Evolutionary conservation across 2,888 invertebrate species (phyloP).

Genomic region (Salpingus planirostris): DNA sequence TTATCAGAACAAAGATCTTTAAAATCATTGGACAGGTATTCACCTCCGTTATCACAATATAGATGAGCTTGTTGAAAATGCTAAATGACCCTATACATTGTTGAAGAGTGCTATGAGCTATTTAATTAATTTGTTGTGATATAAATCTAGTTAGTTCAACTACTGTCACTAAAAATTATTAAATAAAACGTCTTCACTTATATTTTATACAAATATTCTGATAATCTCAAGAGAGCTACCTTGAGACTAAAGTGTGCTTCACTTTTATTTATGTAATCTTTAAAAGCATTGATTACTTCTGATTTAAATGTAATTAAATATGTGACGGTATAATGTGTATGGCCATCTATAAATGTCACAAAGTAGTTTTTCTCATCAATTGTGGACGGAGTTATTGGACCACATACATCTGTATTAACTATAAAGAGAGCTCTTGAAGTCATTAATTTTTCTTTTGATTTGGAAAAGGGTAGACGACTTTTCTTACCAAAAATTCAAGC

Average conservation of each 20-base stretch:
- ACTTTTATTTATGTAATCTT: constrained; percentile 13
- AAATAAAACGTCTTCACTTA: too few relatives aligned
- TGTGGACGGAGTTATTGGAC: constrained; percentile 5
- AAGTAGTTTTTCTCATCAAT: background rate
- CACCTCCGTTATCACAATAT: constrained; percentile 13
- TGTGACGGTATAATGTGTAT: constrained; percentile 11
- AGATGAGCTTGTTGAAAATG: constrained; percentile 7
- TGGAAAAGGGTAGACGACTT: constrained; percentile 7
- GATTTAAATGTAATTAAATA: constrained; percentile 15
- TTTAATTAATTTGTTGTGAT: too few relatives aligned
- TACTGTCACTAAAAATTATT: too few relatives aligned
- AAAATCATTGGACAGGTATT: too few relatives aligned
- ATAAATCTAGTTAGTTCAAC: too few relatives aligned
- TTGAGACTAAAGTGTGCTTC: constrained; percentile 14
- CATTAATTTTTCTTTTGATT: constrained; percentile 8
- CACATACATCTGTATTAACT: constrained; percentile 13
- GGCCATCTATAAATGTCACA: constrained; percentile 1
- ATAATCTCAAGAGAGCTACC: too few relatives aligned
- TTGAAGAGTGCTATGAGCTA: too few relatives aligned
- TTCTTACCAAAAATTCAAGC: constrained; percentile 9
- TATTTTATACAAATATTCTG: too few relatives aligned
- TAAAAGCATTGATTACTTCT: constrained; percentile 10
- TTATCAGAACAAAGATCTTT: constrained; percentile 11
- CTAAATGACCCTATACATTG: too few relatives aligned
- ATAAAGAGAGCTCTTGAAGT: constrained; percentile 10